Conservation (phyloP, 2,888 invertebrate genomes). For the Eristalis arbustorum region DNA sequence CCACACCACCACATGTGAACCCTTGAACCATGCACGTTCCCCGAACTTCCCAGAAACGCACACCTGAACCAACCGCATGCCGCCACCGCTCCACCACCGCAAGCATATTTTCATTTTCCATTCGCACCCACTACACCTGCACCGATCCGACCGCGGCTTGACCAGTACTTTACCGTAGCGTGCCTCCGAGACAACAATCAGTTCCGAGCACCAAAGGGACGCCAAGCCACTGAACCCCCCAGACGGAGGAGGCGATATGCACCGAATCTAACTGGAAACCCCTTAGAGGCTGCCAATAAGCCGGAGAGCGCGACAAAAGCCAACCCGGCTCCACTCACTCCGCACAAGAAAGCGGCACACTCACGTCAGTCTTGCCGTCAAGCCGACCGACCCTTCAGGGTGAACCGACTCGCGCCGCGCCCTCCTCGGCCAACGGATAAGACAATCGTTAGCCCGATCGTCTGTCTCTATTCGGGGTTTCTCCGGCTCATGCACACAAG, state of each 20-base stretch:
- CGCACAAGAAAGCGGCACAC: constrained; percentile 29
- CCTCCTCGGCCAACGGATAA: not conserved
- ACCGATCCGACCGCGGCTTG: not conserved
- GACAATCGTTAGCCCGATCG: constrained; percentile 39
- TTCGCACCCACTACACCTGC: not conserved
- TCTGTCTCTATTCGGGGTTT: not conserved
- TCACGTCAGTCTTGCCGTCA: constrained; percentile 28
- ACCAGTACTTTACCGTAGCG: not conserved
- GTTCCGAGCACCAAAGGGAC: constrained; percentile 18
- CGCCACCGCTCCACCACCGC: not conserved
- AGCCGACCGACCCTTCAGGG: constrained; percentile 53
- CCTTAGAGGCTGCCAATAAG: constrained; percentile 19
- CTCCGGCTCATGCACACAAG: constrained; percentile 40
- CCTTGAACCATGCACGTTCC: not conserved
- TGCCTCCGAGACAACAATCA: not conserved
- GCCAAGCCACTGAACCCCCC: not conserved
- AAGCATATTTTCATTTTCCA: not conserved
- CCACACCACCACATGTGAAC: not conserved
- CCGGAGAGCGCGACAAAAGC: constrained; percentile 52
- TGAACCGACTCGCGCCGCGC: constrained; percentile 2
- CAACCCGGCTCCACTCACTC: constrained; percentile 36
- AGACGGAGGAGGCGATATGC: not conserved
- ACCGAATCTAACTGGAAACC: not conserved
- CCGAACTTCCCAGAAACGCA: not conserved
- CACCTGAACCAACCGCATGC: not conserved